Evolutionary conservation across 2,888 invertebrate genomes (phyloP).

Genomic region (Dryobota labecula): DNA sequence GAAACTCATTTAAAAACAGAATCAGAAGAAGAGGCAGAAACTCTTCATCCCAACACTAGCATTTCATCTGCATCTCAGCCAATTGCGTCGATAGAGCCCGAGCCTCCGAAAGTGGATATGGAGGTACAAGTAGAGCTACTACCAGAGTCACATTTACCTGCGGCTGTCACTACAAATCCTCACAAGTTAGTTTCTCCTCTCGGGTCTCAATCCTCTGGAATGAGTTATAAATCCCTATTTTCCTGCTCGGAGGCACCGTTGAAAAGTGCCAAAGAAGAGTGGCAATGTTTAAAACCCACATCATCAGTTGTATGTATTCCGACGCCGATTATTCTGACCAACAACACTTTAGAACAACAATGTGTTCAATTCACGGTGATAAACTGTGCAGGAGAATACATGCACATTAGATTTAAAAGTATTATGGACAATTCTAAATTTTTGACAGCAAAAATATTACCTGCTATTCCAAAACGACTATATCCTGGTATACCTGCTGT

Average conservation of each 20-base stretch:
- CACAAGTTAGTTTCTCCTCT: conserved; percentile 77
- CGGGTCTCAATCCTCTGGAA: conserved; percentile 63
- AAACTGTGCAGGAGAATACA: conserved; percentile 74
- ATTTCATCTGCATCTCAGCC: conserved; percentile 47
- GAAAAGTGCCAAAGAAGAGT: conserved; percentile 61
- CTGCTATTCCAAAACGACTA: conserved; percentile 73
- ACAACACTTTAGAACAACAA: conserved; percentile 71
- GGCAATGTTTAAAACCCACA: conserved; percentile 66
- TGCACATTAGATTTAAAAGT: conserved; percentile 76
- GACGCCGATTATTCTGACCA: conserved; percentile 69
- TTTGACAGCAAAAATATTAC: conserved; percentile 70
- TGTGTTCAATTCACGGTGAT: conserved; percentile 74
- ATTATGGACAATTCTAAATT: conserved; percentile 74
- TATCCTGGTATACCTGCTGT: conserved; percentile 78
- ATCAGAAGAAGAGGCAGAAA: conserved; percentile 60
- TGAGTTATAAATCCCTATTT: conserved; percentile 60
- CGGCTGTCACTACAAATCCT: conserved; percentile 73
- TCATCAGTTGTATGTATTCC: conserved; percentile 72
- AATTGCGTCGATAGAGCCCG: neutral
- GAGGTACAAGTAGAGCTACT: conserved; percentile 38
- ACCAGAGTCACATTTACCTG: conserved; percentile 66
- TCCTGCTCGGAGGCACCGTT: conserved; percentile 28
- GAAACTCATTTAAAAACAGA: conserved; percentile 42
- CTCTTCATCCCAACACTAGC: conserved; percentile 76
- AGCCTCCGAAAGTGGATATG: conserved; percentile 51